Base-by-base conservation (phyloP, 2,888 invertebrate species). In the Neria commutata region DNA sequence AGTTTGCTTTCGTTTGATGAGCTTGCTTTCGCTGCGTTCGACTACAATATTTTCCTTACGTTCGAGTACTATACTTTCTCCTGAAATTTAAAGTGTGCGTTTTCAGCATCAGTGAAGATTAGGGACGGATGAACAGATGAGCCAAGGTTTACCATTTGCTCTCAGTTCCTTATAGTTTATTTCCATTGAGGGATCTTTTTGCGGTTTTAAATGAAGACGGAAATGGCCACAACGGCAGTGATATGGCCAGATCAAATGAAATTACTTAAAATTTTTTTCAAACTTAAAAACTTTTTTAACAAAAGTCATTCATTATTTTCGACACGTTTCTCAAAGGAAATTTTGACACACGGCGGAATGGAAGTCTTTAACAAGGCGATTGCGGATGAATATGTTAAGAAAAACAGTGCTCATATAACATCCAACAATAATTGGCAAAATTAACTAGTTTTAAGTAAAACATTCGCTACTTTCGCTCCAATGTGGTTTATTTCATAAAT, bases 51-150 rank as follows among this genome's bases (percentile, higher is more conserved):
- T 64, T 57, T 67, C 65, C 40, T 56, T 53, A 17, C 61, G 62
- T 46, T 67, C 65, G 21, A 66, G 56, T 51, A 66, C 60, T 14
- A 62, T 63, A 24, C 64, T 60, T 21, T 65, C 63, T 60, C 61
- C 67, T 67, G 40, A n/a, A 48, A 50, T 14, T 47, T 47, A 37
- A 42, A 26, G 5, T n/a, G n/a, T n/a, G n/a, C n/a, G n/a, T n/a
- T n/a, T n/a, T n/a, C n/a, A n/a, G n/a, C n/a, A n/a, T n/a, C 10
- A 33, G 3, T 14, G 16, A 14, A 49, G 29, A 26, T 19, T 24
- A 5, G 29, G n/a, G 34, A 45, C 5, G 21, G 6, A 47, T n/a
- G n/a, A 37, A 37, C 11, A 37, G 37, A 4, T 14, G 6, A 37
- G 17, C 17, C n/a, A n/a, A 19, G 34, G 1, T 50, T 51, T 63